Base-by-base conservation (phyloP, 2,113 vertebrate species). In the Mormoops blainvillei region DNA sequence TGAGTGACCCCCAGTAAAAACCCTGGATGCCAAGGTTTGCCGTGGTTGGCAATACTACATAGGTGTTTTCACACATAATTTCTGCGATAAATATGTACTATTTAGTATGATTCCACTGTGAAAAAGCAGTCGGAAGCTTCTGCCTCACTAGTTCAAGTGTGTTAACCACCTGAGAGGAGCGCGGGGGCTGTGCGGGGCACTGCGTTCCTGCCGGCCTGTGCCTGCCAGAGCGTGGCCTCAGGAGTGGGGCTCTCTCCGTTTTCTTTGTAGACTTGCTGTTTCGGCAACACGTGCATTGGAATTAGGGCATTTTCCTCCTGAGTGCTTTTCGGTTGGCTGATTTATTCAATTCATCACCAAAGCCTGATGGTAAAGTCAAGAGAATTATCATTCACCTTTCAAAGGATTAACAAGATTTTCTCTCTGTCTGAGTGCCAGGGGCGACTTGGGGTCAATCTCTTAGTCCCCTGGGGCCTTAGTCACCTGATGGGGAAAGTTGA, bases 221-320 rank as follows among this genome's bases (percentile, higher is more conserved):
- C 20, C 4, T 43, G 18, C 7, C 13, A 20, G 12, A 36, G 8
- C 7, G 14, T 7, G 2, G n/a, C 76, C 61, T 84, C 26, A 22
- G 43, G 77, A 52, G 43, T 41, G 10, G 4, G 2, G 48, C 3
- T 20, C 15, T 45, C 2, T 20, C 15, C 31, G 4, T 54, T 63
- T 68, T 43, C 71, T 95, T 93, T 95, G 87, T 74, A 76, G 54
- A 88, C 71, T 81, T 88, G 93, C 71, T 83, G 89, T 61, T 63
- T 91, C 74, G 87, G 91, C 65, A 80, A 7, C 33, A 1, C 16
- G 18, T 18, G 52, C 20, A 16, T 41, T 61, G 56, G 24, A 95
- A 56, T 26, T 11, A 70, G 83, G 43, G 80, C 19, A 56, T 65
- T 70, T 76, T 52, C 7, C 54, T 50, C 19, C 82, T 6, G n/a